Conservation (phyloP, 2,888 invertebrate genomes). For the Hypena proboscidalis region DNA sequence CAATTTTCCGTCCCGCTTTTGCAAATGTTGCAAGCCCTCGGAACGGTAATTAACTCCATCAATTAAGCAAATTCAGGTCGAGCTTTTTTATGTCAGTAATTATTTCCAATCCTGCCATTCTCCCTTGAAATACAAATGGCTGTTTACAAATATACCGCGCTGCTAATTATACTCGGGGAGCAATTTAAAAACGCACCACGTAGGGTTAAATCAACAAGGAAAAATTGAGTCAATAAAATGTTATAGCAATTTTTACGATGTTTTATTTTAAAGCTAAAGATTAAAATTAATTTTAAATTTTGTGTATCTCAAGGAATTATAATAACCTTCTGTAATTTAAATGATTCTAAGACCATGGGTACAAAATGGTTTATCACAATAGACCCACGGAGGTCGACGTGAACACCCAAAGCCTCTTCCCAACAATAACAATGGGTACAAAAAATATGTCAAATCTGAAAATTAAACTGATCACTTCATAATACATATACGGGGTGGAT, state of each 20-base stretch:
- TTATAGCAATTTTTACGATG: background rate
- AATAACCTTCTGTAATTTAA: too few relatives aligned
- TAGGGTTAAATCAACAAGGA: constrained; percentile 8
- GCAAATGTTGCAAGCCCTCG: constrained; percentile 22
- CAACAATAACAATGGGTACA: too few relatives aligned
- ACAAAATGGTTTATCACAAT: too few relatives aligned
- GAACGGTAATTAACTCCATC: constrained; percentile 37
- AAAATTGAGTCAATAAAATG: constrained; percentile 9
- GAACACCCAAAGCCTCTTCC: too few relatives aligned
- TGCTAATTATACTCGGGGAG: constrained; percentile 31
- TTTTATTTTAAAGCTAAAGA: background rate
- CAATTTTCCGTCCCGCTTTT: constrained; percentile 22
- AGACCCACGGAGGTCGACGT: too few relatives aligned
- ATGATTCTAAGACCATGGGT: too few relatives aligned
- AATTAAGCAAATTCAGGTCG: constrained; percentile 36
- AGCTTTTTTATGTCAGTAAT: constrained; percentile 30
- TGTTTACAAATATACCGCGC: constrained; percentile 26
- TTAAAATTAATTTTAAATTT: background rate
- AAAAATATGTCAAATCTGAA: too few relatives aligned
- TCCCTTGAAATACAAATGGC: constrained; percentile 24
- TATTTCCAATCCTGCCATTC: constrained; percentile 30
- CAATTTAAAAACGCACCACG: constrained; percentile 11
- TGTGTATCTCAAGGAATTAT: too few relatives aligned
- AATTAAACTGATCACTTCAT: too few relatives aligned
- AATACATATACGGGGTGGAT: too few relatives aligned